These are phyloP conservation scores for Actinernus sp. DNA, from an alignment of 92 coral and sea anemone species.

Conservation along the genomic window DNA sequence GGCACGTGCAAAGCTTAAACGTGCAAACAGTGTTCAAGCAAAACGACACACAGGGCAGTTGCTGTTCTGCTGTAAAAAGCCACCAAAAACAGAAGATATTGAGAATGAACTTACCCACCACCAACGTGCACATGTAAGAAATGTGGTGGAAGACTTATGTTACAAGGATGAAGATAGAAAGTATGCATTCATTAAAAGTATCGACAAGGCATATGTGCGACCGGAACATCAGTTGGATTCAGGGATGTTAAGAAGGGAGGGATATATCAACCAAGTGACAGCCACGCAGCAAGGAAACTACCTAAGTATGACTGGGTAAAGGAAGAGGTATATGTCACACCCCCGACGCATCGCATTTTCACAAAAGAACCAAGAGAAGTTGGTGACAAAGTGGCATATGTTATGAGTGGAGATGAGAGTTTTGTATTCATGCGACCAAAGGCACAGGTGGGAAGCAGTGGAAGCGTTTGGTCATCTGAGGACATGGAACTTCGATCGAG, in stretches of 20 bases:
- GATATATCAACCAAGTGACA: slow-evolving; percentile 46
- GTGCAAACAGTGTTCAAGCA: slow-evolving; percentile 54
- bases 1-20: slow-evolving; percentile 54
- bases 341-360: slow-evolving; percentile 58
- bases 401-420: slow-evolving; percentile 48
- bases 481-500: slow-evolving; percentile 34
- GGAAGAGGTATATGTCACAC: slow-evolving; percentile 54
- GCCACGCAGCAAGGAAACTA: slow-evolving; percentile 37
- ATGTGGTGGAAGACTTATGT: slow-evolving; percentile 49
- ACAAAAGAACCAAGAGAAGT: slow-evolving; percentile 44
- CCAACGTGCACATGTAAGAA: slow-evolving; percentile 66
- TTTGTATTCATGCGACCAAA: slow-evolving; percentile 68
- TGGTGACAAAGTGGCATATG: slow-evolving; percentile 32
- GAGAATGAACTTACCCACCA: slow-evolving; percentile 60
- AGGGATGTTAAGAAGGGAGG: slow-evolving; percentile 39
- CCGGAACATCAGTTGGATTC: slow-evolving; percentile 58
- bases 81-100: slow-evolving; percentile 57
- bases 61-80: slow-evolving; percentile 65
- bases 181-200: slow-evolving; percentile 1
- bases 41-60: slow-evolving; percentile 57
- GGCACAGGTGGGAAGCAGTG: slow-evolving; percentile 53
- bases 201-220: too few relatives aligned
- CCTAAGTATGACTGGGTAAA: slow-evolving; percentile 74
- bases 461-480: slow-evolving; percentile 52
- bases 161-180: slow-evolving; percentile 46